phyloP scores from a whole-genome alignment of 2,797 vertebrate genomes.

The Erethizon dorsatum region DNA sequence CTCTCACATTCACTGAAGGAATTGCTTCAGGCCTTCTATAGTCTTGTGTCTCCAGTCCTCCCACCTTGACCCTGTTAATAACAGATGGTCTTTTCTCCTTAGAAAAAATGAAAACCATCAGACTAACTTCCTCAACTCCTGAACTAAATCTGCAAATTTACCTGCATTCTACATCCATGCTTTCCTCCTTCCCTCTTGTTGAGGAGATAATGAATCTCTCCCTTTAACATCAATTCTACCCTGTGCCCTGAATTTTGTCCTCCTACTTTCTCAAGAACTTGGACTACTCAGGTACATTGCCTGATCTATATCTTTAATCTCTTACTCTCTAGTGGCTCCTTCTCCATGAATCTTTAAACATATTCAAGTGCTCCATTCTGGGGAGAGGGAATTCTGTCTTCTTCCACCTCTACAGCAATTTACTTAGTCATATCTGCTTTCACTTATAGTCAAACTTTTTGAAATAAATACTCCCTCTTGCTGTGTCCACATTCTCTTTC shows the following conservation, averaged over 20 bases:
- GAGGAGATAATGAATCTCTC: neutral
- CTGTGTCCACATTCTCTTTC: neutral
- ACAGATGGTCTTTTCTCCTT: neutral
- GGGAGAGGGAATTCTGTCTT: neutral
- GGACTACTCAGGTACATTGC: neutral
- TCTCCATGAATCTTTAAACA: neutral
- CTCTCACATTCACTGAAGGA: neutral
- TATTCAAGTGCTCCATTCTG: neutral
- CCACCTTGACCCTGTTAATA: neutral
- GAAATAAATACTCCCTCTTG: neutral
- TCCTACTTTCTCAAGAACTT: neutral
- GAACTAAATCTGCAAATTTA: neutral
- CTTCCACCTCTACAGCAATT: neutral
- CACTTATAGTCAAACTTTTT: neutral
- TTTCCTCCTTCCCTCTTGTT: neutral
- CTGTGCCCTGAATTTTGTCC: neutral
- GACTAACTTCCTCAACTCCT: neutral
- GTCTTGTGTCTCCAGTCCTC: neutral
- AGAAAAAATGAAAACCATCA: neutral
- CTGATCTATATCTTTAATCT: neutral
- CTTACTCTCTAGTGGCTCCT: neutral
- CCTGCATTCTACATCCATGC: neutral
- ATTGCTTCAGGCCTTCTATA: neutral
- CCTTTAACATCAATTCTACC: neutral
- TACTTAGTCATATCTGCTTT: neutral